phyloP scores from a whole-genome alignment of 1,140 invertebrate species.

The Aphaenogaster rudis region DNA sequence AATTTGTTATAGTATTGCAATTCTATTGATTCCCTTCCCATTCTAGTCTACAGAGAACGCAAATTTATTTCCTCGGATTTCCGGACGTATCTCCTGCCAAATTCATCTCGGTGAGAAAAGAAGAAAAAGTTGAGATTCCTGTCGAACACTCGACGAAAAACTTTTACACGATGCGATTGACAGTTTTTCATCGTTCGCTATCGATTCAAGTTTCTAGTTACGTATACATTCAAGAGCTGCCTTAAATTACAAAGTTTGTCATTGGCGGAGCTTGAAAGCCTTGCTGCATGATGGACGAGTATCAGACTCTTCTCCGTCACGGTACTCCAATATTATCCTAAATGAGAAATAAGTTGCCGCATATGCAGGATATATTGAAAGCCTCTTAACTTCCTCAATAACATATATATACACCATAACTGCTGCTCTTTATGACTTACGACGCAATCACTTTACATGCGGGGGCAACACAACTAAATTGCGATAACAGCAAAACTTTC shows the following conservation, averaged over 20 bases:
- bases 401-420: neutral
- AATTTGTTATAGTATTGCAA: neutral
- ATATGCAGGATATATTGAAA: conserved; percentile 9
- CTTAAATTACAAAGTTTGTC: conserved; percentile 45
- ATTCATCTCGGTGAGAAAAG: neutral
- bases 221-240: neutral
- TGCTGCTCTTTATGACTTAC: conserved; percentile 12
- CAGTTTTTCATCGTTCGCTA: neutral
- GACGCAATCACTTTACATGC: neutral
- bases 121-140: conserved; percentile 1
- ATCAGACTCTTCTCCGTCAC: neutral
- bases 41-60: neutral
- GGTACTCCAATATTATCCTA: conserved; percentile 27
- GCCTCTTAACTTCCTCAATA: conserved; percentile 7
- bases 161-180: neutral
- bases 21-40: neutral
- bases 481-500: neutral
- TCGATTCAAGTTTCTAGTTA: conserved; percentile 16
- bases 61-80: conserved; percentile 29
- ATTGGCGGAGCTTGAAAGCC: conserved; percentile 19
- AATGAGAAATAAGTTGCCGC: conserved; percentile 19
- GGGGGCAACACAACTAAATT: neutral
- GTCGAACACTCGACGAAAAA: neutral
- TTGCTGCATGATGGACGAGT: conserved; percentile 1
- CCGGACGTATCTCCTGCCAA: neutral